Percentiles rank a stretch among this genome's conserved stretches.
These are phyloP conservation scores for Heterodera filipjevi DNA, from an alignment of 2,888 invertebrate species.

Conservation along the genomic window DNA sequence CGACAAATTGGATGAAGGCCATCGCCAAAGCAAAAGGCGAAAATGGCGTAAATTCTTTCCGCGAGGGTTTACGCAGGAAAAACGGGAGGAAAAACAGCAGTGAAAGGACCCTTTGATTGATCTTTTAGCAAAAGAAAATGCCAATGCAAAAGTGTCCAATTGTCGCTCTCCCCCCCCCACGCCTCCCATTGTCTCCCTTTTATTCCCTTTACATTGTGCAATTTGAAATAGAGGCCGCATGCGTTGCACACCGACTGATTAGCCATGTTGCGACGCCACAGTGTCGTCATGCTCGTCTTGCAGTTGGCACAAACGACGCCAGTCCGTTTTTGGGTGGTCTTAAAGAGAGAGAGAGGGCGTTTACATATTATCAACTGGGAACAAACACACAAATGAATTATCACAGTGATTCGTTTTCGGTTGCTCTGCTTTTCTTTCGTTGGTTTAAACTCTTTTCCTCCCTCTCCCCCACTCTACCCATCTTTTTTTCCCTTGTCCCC, in stretches of 20 bases:
- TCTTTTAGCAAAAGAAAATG: background rate
- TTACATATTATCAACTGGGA: too few species aligned
- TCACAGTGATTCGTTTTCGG: too few species aligned
- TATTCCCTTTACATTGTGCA: constrained; percentile 72
- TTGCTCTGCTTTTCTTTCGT: background rate
- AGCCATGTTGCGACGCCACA: constrained; percentile 90
- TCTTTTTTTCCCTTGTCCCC: background rate
- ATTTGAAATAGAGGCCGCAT: constrained; percentile 92
- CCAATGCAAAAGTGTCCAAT: background rate
- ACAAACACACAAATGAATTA: too few species aligned
- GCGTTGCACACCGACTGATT: constrained; percentile 99
- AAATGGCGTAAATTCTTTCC: background rate
- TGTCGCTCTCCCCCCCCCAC: too few species aligned
- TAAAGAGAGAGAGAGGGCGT: background rate
- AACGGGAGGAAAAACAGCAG: background rate
- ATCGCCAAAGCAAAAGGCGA: background rate
- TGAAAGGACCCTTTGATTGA: background rate
- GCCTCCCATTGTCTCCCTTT: background rate
- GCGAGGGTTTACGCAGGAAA: background rate
- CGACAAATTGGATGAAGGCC: constrained; percentile 2
- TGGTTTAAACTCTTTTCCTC: background rate
- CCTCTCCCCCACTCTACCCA: background rate
- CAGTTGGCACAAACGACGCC: constrained; percentile 92
- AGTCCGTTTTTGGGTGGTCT: constrained; percentile 72
- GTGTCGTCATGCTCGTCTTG: constrained; percentile 83